Base-by-base conservation (phyloP, 2,888 invertebrate species). In the Melanchra persicariae region DNA sequence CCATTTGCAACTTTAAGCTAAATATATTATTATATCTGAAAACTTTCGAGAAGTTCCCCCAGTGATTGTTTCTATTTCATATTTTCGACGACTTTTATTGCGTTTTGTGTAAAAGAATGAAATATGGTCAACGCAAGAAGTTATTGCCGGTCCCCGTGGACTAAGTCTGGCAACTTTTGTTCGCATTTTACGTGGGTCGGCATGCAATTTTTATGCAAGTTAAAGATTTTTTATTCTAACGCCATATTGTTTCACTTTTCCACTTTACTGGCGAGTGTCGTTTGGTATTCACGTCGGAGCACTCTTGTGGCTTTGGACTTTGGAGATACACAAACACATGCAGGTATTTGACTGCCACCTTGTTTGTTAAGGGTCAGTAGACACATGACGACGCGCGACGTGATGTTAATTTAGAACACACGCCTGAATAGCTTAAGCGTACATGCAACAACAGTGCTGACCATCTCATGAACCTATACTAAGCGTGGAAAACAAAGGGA, bases 151-250 rank as follows among this genome's bases (percentile, higher is more conserved):
- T 71, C 70, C 60, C 79, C 37, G 66, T 66, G 65, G 74, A 61
- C 62, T 63, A 64, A 65, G 61, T 76, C 82, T 74, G 59, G 52
- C 61, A 70, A 79, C 78, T 87, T 87, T 83, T 76, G 82, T 85
- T 81, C 75, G 40, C 67, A 62, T 84, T 87, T 85, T 83, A 85
- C 84, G 73, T 81, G 74, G 74, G 73, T 77, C 76, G 71, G 66
- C 74, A 74, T 87, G 83, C 84, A 87, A 83, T 84, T 86, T 70
- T 74, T 77, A 79, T 87, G 82, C 83, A 87, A 84, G 83, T 81
- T 65, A 76, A 73, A 77, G 74, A 85, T 84, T 83, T 87, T 85
- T 75, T 61, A 70, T 74, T 72, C 65, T 64, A 61, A 54, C 64
- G 51, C 70, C 70, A 77, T 83, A 82, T 74, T 74, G 63, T 77